phyloP scores from a whole-genome alignment of 2,113 vertebrate species.

The Mystacornis crossleyi region DNA sequence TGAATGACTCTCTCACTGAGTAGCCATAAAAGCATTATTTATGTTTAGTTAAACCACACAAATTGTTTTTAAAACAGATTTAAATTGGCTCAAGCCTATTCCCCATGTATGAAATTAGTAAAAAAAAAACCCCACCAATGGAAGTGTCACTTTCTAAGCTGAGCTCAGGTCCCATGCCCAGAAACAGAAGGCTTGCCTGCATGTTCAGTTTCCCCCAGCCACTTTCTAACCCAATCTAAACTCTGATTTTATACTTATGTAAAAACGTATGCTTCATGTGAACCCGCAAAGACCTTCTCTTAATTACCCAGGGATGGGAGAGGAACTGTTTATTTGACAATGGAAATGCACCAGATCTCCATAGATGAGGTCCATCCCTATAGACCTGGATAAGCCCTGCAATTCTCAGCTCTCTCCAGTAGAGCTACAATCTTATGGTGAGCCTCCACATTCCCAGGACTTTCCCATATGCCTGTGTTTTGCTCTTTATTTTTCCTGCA shows the following conservation, averaged over 20 bases:
- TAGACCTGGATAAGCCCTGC: neutral
- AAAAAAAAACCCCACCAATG: neutral
- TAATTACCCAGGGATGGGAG: neutral
- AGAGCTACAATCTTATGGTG: neutral
- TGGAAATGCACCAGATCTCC: neutral
- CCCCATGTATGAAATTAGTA: neutral
- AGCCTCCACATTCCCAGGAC: neutral
- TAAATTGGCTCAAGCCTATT: neutral
- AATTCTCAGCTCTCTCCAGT: neutral
- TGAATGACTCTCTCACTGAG: neutral
- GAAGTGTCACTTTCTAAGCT: neutral
- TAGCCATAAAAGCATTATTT: neutral
- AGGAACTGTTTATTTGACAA: neutral
- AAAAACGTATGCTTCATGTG: neutral
- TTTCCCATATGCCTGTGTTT: accelerated
- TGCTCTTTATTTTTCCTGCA: neutral
- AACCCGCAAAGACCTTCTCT: neutral
- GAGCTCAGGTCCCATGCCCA: neutral
- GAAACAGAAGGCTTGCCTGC: neutral
- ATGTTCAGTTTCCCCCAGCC: neutral
- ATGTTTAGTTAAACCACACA: neutral
- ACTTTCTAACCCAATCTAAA: neutral
- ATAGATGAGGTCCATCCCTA: accelerated
- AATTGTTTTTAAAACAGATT: neutral
- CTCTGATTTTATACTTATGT: neutral